phyloP scores from a whole-genome alignment of 35 echinoderm and acorn worm genomes.

The Nesometra sesokonis region DNA sequence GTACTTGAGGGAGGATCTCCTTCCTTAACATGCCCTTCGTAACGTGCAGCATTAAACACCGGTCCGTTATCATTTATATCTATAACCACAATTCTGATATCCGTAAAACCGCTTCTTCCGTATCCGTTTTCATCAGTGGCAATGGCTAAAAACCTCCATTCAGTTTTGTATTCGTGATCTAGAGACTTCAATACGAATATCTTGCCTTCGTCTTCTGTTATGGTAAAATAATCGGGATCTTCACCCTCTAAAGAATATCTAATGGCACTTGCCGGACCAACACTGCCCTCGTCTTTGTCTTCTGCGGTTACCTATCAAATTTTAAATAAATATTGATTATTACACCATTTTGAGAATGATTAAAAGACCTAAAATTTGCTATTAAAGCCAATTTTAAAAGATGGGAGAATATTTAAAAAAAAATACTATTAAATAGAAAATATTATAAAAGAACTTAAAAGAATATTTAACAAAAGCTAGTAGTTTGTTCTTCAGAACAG shows the following conservation, averaged over 20 bases:
- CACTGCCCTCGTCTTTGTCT: background rate
- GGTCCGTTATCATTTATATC: slow-evolving; percentile 74
- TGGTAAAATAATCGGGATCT: slow-evolving; percentile 40
- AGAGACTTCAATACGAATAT: slow-evolving; percentile 30
- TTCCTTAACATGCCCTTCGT: slow-evolving; percentile 50
- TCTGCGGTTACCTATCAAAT: background rate
- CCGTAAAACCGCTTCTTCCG: slow-evolving; percentile 41
- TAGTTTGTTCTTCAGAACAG: no score
- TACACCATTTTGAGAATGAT: no score
- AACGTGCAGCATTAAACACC: slow-evolving; percentile 41
- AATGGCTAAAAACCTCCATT: slow-evolving; percentile 36
- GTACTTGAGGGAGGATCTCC: slow-evolving; percentile 25
- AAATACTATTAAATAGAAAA: no score
- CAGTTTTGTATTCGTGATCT: slow-evolving; percentile 45
- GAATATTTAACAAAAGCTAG: no score
- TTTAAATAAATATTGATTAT: no score
- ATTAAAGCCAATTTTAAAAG: no score
- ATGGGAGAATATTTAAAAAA: no score
- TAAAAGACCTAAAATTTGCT: no score
- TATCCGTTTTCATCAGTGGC: slow-evolving; percentile 47
- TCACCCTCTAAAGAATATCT: slow-evolving; percentile 41
- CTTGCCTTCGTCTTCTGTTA: slow-evolving; percentile 21
- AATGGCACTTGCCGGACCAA: slow-evolving; percentile 1
- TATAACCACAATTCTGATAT: slow-evolving; percentile 20
- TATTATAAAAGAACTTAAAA: no score